Conservation (phyloP, 2,113 vertebrate genomes). For the Aspiorhynchus laticeps region DNA sequence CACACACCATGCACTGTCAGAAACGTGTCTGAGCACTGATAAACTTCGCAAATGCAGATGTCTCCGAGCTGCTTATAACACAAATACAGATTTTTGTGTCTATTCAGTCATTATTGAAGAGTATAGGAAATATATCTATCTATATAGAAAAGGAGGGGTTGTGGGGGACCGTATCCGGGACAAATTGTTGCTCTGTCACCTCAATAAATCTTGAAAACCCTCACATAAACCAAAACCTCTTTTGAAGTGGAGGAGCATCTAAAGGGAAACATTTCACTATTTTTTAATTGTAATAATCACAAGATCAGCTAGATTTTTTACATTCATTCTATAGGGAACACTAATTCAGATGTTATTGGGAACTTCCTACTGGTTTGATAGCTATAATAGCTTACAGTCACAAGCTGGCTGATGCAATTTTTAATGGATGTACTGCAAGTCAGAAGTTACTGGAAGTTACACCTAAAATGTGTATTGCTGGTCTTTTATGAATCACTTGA, state of each 20-base stretch:
- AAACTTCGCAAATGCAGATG: conserved; percentile 19
- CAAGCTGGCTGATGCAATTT: not conserved
- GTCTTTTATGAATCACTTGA: not conserved
- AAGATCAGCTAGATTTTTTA: not conserved
- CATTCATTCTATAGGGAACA: not conserved
- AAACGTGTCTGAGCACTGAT: conserved; percentile 6
- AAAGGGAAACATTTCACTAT: not conserved
- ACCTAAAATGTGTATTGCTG: not conserved
- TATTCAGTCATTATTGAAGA: conserved; percentile 11
- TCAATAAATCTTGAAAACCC: conserved; percentile 8
- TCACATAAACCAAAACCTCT: not conserved
- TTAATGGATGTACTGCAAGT: not conserved
- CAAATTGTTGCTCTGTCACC: conserved; percentile 18
- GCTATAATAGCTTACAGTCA: not conserved
- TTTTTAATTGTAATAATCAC: not conserved
- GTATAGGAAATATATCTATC: not conserved
- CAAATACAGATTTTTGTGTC: conserved; percentile 1
- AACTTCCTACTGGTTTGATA: not conserved
- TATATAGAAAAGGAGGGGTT: conserved; percentile 10
- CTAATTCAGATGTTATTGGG: not conserved
- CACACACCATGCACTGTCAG: conserved; percentile 44
- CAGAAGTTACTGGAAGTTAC: not conserved
- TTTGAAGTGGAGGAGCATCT: conserved; percentile 13
- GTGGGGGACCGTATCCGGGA: not conserved
- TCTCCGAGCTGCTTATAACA: conserved; percentile 17